Conservation (phyloP, 2,888 invertebrate species). For the Lacanobia wlatinum region DNA sequence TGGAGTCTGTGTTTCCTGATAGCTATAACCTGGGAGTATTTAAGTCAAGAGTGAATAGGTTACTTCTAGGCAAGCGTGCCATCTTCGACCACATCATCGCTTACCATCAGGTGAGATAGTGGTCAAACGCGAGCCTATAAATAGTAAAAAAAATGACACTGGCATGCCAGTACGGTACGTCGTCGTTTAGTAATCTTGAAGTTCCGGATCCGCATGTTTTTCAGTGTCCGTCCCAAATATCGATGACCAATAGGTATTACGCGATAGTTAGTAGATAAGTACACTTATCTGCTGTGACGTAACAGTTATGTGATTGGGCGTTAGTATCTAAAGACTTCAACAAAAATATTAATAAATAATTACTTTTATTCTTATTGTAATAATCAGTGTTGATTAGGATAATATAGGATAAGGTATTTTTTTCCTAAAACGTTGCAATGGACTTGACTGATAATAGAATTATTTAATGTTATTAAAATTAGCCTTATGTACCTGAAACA, state of each 20-base stretch:
- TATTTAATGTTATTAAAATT: not conserved
- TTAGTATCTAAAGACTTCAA: conserved; percentile 5
- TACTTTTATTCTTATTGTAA: not conserved
- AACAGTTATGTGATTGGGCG: conserved; percentile 9
- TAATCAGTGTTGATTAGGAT: conserved; percentile 9
- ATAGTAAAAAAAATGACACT: too few species aligned
- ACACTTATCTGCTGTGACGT: conserved; percentile 15
- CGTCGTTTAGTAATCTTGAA: not conserved
- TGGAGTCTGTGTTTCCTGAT: too few species aligned
- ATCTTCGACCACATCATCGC: too few species aligned
- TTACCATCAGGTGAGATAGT: too few species aligned
- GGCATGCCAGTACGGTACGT: not conserved
- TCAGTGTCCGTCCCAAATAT: not conserved
- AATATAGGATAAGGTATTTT: conserved; percentile 3
- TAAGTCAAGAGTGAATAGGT: too few species aligned
- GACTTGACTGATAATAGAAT: not conserved
- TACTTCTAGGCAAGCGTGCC: too few species aligned
- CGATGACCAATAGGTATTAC: conserved; percentile 4
- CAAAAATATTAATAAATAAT: not conserved
- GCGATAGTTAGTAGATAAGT: conserved; percentile 8
- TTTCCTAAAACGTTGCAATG: not conserved
- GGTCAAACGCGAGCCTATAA: too few species aligned
- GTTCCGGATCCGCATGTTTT: not conserved
- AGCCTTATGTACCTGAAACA: too few species aligned
- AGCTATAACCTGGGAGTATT: too few species aligned